Base-by-base conservation (phyloP, 2,888 invertebrate genomes). In the Allygus modestus region DNA sequence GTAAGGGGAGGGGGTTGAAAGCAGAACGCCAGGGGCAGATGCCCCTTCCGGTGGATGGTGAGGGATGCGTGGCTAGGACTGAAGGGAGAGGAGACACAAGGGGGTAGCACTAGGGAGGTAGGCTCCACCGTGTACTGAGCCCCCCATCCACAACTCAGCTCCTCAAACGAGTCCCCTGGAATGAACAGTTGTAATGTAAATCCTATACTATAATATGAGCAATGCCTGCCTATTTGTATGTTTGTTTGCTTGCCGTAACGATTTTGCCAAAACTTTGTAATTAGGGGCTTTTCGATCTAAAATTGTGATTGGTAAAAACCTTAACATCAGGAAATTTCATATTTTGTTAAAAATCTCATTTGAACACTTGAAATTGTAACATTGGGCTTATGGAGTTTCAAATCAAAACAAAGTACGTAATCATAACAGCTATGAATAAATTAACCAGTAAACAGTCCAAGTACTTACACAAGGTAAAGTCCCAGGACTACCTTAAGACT, bases 131-230 rank as follows among this genome's bases (percentile, higher is more conserved):
- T 5, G 23, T 73, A 73, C 23, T 73, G 73, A 5, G 73, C 37
- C 2, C 43, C n/a, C 73, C 73, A 73, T 1, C 73, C 73, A 23
- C 73, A 73, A 15, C 73, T 73, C 43, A 73, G 23, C 43, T 73
- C 73, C 1, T 73, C 73, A 23, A 73, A 73, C 26, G 73, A 41
- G 73, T 73, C 2, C n/a, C 73, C 73, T 43, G 23, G 1, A 26
- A 71, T 33, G 20, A 33, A 1, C 26, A 61, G 23, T 9, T 61
- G n/a, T n/a, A 17, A n/a, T n/a, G n/a, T 46, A 46, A 46, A 46
- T 9, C 11, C 9, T 12, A 46, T 15, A 15, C 11, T n/a, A n/a
- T n/a, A n/a, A n/a, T n/a, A n/a, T n/a, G n/a, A n/a, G n/a, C n/a
- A n/a, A n/a, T n/a, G n/a, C 46, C 9, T 15, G 15, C 9, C 15